A percentile compares a stretch with the other conserved stretches of the same genome.
These are phyloP conservation scores for Aspidoscelis tigris DNA, from an alignment of 2,113 vertebrate genomes.

Conservation along the genomic window DNA sequence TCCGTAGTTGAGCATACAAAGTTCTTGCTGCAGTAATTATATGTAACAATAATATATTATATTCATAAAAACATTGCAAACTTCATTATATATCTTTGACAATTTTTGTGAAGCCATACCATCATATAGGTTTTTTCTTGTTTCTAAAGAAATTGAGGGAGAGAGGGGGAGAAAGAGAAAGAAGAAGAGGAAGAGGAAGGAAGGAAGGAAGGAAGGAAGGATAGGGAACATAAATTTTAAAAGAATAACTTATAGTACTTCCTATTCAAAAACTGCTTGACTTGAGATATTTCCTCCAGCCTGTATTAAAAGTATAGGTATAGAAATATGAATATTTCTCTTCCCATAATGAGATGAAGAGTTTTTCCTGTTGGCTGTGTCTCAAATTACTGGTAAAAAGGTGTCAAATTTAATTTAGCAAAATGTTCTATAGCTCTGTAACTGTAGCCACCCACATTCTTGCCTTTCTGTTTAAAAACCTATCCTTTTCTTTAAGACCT, in stretches of 20 bases:
- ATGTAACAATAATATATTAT: too few relatives aligned
- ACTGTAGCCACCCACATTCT: neutral
- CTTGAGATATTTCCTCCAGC: neutral
- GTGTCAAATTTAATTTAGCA: constrained; percentile 24
- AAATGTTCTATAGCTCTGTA: constrained; percentile 30
- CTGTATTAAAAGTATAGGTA: neutral
- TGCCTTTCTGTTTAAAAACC: neutral
- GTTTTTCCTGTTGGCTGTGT: neutral
- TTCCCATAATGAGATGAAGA: neutral
- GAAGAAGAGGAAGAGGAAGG: neutral
- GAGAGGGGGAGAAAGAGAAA: neutral
- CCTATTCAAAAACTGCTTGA: neutral
- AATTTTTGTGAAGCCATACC: too few relatives aligned
- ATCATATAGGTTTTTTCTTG: too few relatives aligned
- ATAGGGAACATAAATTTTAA: neutral
- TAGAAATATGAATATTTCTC: constrained; percentile 15
- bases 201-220: too few relatives aligned
- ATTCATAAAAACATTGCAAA: too few relatives aligned
- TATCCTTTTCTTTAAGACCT: neutral
- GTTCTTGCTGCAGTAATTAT: too few relatives aligned
- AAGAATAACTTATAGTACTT: neutral
- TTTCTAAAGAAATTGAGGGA: too few relatives aligned
- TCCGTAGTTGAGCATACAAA: too few relatives aligned
- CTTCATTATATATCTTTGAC: too few relatives aligned
- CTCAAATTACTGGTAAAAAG: constrained; percentile 14